Percentiles rank a stretch among this genome's conserved stretches.
Evolutionary conservation across 35 echinoderm and acorn worm genomes (phyloP).

Genomic region (Heliocidaris erythrogramma): DNA sequence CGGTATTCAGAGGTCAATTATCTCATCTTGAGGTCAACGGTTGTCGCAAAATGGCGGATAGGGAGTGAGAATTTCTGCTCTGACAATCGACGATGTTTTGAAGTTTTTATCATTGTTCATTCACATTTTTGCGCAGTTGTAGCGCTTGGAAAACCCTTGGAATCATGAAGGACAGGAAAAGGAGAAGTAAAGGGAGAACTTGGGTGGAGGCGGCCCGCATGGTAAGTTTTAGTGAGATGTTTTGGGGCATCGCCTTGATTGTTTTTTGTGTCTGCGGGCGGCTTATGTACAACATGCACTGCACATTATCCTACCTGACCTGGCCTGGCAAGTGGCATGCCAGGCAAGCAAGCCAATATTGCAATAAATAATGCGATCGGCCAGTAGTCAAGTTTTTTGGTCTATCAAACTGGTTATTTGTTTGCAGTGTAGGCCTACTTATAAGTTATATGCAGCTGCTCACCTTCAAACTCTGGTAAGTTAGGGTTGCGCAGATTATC

Average conservation of each 20-base stretch:
- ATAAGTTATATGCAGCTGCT: no score
- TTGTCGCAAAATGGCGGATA: slow-evolving; percentile 60
- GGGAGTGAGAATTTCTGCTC: slow-evolving; percentile 44
- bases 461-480: no score
- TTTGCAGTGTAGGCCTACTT: no score
- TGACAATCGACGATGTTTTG: slow-evolving; percentile 31
- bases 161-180: slow-evolving; percentile 85
- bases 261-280: slow-evolving; percentile 20
- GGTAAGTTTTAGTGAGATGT: slow-evolving; percentile 69
- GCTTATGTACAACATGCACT: slow-evolving; percentile 1
- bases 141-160: slow-evolving; percentile 19
- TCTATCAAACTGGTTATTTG: no score
- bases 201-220: slow-evolving; percentile 87
- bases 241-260: slow-evolving; percentile 29
- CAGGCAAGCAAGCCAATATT: no score
- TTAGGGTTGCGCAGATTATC: no score
- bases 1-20: slow-evolving; percentile 32
- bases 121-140: background rate
- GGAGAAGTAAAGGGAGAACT: slow-evolving; percentile 72
- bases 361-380: no score
- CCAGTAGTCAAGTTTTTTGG: no score
- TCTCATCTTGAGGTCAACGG: slow-evolving; percentile 36
- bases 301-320: background rate
- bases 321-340: no score
- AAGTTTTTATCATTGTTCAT: background rate